Evolutionary conservation across 2,113 vertebrate genomes (phyloP).

Genomic region (Hippoglossus stenolepis): DNA sequence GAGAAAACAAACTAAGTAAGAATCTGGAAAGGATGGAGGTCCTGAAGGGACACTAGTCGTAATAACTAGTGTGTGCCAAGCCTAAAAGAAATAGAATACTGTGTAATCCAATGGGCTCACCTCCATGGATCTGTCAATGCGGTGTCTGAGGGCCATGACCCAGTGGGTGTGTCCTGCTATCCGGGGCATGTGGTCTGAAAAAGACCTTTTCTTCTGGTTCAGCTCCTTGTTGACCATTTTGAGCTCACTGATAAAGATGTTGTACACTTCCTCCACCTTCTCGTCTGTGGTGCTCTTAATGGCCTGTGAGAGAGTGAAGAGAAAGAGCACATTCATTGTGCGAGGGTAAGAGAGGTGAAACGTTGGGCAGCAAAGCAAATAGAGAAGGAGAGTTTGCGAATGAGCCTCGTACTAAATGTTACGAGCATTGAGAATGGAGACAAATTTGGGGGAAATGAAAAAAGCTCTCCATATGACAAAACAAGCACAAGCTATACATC

Average conservation of each 20-base stretch:
- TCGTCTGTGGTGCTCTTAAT: constrained; percentile 85
- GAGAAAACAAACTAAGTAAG: not conserved
- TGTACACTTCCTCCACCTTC: constrained; percentile 83
- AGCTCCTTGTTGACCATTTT: constrained; percentile 81
- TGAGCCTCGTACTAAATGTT: no score
- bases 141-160: constrained; percentile 72
- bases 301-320: constrained; percentile 68
- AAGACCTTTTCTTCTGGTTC: constrained; percentile 53
- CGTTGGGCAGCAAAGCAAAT: not conserved
- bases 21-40: not conserved
- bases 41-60: not conserved
- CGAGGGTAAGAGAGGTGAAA: not conserved
- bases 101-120: constrained; percentile 69
- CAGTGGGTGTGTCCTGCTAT: constrained; percentile 80
- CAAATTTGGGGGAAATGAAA: no score
- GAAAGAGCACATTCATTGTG: not conserved
- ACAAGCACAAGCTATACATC: no score
- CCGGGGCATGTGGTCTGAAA: constrained; percentile 78
- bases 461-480: no score
- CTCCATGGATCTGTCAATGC: constrained; percentile 81
- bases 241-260: constrained; percentile 82
- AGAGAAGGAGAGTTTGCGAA: no score
- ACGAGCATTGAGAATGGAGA: no score
- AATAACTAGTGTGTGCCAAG: not conserved
- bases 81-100: not conserved